Percentiles rank a stretch among this genome's conserved stretches.
Conservation (phyloP, 2,888 invertebrate genomes). For the Heliconius hortense region DNA sequence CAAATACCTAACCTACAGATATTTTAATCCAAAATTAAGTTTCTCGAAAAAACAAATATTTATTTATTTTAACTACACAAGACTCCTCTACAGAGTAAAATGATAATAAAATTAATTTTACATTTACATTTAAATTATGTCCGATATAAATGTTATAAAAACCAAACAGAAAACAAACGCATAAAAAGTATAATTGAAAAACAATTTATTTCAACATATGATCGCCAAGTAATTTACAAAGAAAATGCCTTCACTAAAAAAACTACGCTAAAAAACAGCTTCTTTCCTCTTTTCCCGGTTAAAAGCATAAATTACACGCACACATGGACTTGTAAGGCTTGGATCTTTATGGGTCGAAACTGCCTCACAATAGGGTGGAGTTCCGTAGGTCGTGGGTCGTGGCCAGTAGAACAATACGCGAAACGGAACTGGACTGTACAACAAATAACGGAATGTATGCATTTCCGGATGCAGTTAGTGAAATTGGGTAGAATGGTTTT, state of each 20-base stretch:
- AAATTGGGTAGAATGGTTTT: background rate
- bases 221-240: slow-evolving; percentile 20
- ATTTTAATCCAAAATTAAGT: too few species aligned
- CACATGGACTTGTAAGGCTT: slow-evolving; percentile 60
- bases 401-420: slow-evolving; percentile 58
- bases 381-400: slow-evolving; percentile 51
- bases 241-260: slow-evolving; percentile 29
- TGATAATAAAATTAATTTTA: background rate
- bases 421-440: slow-evolving; percentile 35
- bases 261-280: slow-evolving; percentile 43
- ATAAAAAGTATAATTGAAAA: background rate
- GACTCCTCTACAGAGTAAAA: background rate
- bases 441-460: background rate
- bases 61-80: too few species aligned
- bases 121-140: background rate
- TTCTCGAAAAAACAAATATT: too few species aligned
- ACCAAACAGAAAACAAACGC: background rate
- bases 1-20: too few species aligned
- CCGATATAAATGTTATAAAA: background rate
- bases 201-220: slow-evolving; percentile 3
- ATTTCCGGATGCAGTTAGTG: slow-evolving; percentile 17
- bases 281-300: slow-evolving; percentile 45
- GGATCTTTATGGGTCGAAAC: slow-evolving; percentile 59
- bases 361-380: slow-evolving; percentile 56
- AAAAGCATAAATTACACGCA: slow-evolving; percentile 60